Evolutionary conservation across 2,113 vertebrate species (phyloP).

Genomic region (Apodemus speciosus): DNA sequence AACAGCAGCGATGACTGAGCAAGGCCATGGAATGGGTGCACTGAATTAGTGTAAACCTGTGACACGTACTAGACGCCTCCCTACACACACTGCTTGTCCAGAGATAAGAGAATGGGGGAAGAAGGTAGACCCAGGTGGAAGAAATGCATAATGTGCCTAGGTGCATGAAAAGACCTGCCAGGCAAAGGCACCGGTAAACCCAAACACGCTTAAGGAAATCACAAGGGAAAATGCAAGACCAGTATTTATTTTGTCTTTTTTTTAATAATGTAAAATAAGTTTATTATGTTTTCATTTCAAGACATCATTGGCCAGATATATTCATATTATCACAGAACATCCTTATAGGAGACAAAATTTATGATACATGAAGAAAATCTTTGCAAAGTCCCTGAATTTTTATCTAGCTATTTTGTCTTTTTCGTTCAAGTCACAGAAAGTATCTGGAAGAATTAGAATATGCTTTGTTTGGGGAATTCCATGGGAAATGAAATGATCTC

Average conservation of each 20-base stretch:
- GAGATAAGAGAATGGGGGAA: too few relatives aligned
- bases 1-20: background rate
- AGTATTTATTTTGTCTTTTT: constrained; percentile 45
- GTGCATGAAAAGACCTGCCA: constrained; percentile 3
- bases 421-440: constrained; percentile 62
- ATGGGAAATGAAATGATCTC: constrained; percentile 69
- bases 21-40: background rate
- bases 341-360: background rate
- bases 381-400: background rate
- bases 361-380: background rate
- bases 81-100: background rate
- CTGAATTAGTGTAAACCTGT: background rate
- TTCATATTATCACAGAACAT: background rate
- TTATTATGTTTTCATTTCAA: background rate
- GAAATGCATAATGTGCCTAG: background rate
- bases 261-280: background rate
- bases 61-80: background rate
- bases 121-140: background rate
- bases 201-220: constrained; percentile 59
- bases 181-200: background rate
- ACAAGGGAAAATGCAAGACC: constrained; percentile 61
- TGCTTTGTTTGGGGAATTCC: constrained; percentile 70
- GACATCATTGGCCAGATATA: background rate
- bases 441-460: constrained; percentile 65
- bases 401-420: constrained; percentile 51